Evolutionary conservation across 2,113 vertebrate species (phyloP).

Genomic region (Capra hircus): DNA sequence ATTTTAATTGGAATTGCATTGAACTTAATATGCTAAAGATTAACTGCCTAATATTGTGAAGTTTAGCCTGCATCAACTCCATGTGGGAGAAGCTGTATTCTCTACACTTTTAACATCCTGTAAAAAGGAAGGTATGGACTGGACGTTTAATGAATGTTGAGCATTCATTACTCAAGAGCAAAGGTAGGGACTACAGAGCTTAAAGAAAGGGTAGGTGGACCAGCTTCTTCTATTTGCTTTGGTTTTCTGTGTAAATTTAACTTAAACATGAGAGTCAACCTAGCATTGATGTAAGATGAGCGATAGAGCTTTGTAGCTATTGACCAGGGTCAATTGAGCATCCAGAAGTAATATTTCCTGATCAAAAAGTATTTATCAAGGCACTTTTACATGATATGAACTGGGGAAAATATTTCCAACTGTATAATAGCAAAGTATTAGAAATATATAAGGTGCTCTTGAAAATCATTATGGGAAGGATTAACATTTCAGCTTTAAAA

Average conservation of each 20-base stretch:
- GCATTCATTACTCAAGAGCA: neutral
- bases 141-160: neutral
- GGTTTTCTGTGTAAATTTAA: neutral
- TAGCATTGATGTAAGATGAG: neutral
- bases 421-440: neutral
- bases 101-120: neutral
- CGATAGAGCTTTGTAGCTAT: neutral
- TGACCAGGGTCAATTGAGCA: neutral
- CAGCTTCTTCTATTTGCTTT: neutral
- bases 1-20: neutral
- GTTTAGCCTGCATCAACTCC: neutral
- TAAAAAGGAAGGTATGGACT: neutral
- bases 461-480: neutral
- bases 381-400: neutral
- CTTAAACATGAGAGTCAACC: neutral
- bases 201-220: neutral
- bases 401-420: neutral
- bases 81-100: neutral
- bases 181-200: neutral
- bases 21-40: neutral
- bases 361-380: neutral
- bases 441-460: neutral
- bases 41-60: neutral
- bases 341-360: neutral
- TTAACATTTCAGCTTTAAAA: slow-evolving; percentile 15